These are phyloP conservation scores for Paramormyrops kingsleyae DNA, from an alignment of 2,113 vertebrate species.

Conservation along the genomic window DNA sequence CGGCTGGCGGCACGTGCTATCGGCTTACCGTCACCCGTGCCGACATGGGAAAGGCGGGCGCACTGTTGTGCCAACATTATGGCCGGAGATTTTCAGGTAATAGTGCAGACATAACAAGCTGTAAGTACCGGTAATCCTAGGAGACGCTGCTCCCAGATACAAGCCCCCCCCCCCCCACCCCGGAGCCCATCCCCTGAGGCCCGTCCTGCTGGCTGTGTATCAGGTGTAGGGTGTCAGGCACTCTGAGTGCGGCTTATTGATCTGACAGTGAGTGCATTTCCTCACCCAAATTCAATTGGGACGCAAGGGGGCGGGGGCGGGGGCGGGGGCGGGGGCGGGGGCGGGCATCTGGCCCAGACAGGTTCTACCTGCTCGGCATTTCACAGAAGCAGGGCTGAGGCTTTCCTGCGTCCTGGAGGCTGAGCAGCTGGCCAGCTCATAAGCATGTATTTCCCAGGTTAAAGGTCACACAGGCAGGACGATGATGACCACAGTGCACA, in stretches of 20 bases:
- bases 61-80: constrained; percentile 60
- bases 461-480: neutral
- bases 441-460: neutral
- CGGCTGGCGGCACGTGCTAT: constrained; percentile 40
- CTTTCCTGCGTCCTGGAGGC: neutral
- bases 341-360: constrained; percentile 52
- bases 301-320: constrained; percentile 21
- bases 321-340: neutral
- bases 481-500: neutral
- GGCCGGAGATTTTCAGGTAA: constrained; percentile 69
- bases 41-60: constrained; percentile 44
- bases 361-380: constrained; percentile 60
- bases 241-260: constrained; percentile 78
- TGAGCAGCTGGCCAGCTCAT: neutral
- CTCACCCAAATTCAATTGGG: constrained; percentile 68
- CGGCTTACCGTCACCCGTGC: constrained; percentile 54
- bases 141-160: constrained; percentile 76
- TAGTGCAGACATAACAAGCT: constrained; percentile 85
- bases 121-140: constrained; percentile 92
- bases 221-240: constrained; percentile 75
- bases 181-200: constrained; percentile 67
- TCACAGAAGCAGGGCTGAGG: constrained; percentile 40
- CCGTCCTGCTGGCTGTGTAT: constrained; percentile 53
- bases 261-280: constrained; percentile 57
- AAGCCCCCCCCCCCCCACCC: constrained; percentile 30